These are phyloP conservation scores for Limnephilus auricula DNA, from an alignment of 2,888 invertebrate genomes.

Conservation along the genomic window DNA sequence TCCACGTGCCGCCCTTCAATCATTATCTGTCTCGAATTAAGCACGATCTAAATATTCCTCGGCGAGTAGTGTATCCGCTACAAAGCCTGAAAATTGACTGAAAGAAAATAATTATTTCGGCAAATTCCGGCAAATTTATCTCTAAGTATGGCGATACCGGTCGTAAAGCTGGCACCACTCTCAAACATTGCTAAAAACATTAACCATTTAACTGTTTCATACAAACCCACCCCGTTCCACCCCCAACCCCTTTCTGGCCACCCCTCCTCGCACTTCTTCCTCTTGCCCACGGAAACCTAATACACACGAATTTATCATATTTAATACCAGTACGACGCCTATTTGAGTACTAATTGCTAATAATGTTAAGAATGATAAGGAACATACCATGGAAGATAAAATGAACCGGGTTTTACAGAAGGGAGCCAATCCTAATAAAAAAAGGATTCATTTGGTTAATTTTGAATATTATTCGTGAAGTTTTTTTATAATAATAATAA, in stretches of 20 bases:
- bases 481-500: no score
- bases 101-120: constrained; percentile 29
- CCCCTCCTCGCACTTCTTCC: background rate
- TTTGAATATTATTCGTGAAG: background rate
- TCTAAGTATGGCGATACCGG: constrained; percentile 34
- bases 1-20: background rate
- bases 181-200: constrained; percentile 44
- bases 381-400: constrained; percentile 53
- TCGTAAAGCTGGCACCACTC: constrained; percentile 40
- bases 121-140: constrained; percentile 37
- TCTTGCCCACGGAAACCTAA: constrained; percentile 48
- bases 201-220: constrained; percentile 39
- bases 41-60: background rate
- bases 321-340: constrained; percentile 64
- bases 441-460: background rate
- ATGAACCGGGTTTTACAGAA: constrained; percentile 3
- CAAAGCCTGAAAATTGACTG: constrained; percentile 34
- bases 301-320: constrained; percentile 65
- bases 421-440: background rate
- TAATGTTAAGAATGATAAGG: constrained; percentile 66
- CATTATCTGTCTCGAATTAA: background rate
- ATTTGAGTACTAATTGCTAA: constrained; percentile 66
- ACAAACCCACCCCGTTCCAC: constrained; percentile 8
- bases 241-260: background rate
- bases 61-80: background rate